phyloP scores from a whole-genome alignment of 2,113 vertebrate species.

The Cranoglanis bouderius region DNA sequence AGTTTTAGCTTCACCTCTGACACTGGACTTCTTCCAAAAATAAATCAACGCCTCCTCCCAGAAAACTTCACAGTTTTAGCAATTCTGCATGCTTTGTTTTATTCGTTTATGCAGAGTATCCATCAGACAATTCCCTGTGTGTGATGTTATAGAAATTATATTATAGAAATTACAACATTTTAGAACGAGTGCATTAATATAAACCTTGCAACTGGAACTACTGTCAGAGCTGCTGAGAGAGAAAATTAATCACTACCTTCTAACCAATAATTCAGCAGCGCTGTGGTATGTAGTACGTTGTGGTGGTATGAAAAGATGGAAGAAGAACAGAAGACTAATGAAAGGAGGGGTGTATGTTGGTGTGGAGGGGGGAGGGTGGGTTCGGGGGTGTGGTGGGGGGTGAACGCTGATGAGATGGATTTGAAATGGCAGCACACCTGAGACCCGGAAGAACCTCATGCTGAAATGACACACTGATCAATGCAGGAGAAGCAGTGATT shows the following conservation, averaged over 20 bases:
- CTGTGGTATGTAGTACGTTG: not conserved
- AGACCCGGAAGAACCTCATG: not conserved
- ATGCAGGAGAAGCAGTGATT: slow-evolving; percentile 5
- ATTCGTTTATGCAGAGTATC: not conserved
- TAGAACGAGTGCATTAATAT: not conserved
- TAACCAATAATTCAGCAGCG: not conserved
- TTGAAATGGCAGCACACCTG: slow-evolving; percentile 7
- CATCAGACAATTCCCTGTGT: not conserved
- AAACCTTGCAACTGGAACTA: not conserved
- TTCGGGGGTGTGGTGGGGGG: not conserved
- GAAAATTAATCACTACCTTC: not conserved
- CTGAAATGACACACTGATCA: slow-evolving; percentile 30
- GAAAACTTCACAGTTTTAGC: not conserved
- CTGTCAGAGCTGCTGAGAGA: not conserved
- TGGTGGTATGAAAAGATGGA: not conserved
- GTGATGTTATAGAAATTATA: not conserved
- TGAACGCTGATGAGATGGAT: slow-evolving; percentile 6
- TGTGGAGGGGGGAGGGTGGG: not conserved
- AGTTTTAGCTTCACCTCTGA: not conserved
- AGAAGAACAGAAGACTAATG: not conserved
- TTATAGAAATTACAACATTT: not conserved
- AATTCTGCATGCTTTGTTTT: not conserved
- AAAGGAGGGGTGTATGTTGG: not conserved
- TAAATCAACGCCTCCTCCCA: not conserved
- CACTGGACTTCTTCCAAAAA: not conserved